A percentile compares a stretch with the other conserved stretches of the same genome.
These are phyloP conservation scores for Myocastor coypus DNA, from an alignment of 2,113 vertebrate genomes.

Conservation along the genomic window DNA sequence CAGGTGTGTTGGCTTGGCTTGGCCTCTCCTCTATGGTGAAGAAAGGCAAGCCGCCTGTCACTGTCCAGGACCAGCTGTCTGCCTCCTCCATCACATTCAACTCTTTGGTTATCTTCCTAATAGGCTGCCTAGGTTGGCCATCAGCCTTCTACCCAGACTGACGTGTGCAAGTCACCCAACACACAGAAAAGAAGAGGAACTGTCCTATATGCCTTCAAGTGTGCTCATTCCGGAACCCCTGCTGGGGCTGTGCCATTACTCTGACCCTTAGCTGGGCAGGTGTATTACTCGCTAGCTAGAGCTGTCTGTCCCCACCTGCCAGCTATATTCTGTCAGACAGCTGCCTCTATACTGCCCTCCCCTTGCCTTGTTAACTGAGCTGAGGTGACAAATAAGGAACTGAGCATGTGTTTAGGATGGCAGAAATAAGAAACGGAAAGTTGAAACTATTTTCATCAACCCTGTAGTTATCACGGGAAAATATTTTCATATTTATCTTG, in stretches of 20 bases:
- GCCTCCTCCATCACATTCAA: slow-evolving; percentile 76
- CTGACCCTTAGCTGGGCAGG: neutral
- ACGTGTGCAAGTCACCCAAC: slow-evolving; percentile 32
- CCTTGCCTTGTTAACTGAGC: neutral
- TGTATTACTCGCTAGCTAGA: neutral
- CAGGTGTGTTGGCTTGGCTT: neutral
- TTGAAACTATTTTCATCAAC: neutral
- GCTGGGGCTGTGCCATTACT: neutral
- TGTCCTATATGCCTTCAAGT: neutral
- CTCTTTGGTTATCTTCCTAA: slow-evolving; percentile 75
- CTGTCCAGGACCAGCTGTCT: slow-evolving; percentile 49
- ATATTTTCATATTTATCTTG: neutral
- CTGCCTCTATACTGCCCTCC: neutral
- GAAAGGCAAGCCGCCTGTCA: slow-evolving; percentile 22
- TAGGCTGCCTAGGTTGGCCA: slow-evolving; percentile 71
- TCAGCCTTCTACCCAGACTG: slow-evolving; percentile 62
- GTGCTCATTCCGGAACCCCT: neutral
- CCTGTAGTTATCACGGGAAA: neutral
- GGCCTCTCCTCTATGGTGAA: slow-evolving; percentile 41
- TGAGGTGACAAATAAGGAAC: neutral
- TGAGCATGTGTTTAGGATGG: fast-evolving
- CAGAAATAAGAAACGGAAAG: neutral
- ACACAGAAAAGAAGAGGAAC: neutral
- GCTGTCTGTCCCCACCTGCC: neutral
- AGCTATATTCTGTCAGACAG: neutral